Evolutionary conservation across 2,888 invertebrate genomes (phyloP).

Genomic region (Erpobdella octoculata): DNA sequence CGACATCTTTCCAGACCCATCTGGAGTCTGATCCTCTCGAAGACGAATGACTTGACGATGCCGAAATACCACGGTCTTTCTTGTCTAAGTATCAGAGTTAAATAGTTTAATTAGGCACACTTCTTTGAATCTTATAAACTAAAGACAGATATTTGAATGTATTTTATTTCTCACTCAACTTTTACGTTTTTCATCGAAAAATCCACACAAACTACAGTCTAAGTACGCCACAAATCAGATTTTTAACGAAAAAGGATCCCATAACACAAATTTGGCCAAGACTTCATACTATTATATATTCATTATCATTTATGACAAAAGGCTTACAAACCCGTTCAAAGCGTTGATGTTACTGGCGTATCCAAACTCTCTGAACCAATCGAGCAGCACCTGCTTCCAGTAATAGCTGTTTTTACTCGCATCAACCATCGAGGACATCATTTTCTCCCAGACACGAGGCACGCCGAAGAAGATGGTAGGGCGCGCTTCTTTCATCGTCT

Average conservation of each 20-base stretch:
- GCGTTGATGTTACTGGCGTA: slow-evolving; percentile 28
- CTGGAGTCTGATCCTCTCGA: slow-evolving; percentile 69
- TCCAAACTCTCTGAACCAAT: slow-evolving; percentile 70
- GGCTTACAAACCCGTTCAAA: too few relatives aligned
- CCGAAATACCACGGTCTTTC: slow-evolving; percentile 56
- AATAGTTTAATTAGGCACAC: too few relatives aligned
- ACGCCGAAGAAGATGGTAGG: slow-evolving; percentile 80
- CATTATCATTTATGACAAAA: neutral
- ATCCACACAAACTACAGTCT: too few relatives aligned
- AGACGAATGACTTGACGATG: slow-evolving; percentile 69
- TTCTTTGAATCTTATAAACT: too few relatives aligned
- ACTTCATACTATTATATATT: too few relatives aligned
- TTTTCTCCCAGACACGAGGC: slow-evolving; percentile 86
- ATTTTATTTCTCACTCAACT: too few relatives aligned
- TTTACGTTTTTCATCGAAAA: too few relatives aligned
- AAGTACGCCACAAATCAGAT: too few relatives aligned
- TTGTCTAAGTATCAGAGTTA: too few relatives aligned
- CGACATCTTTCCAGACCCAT: slow-evolving; percentile 68
- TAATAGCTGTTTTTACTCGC: slow-evolving; percentile 68
- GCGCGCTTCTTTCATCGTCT: slow-evolving; percentile 63
- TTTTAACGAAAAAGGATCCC: too few relatives aligned
- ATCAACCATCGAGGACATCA: slow-evolving; percentile 50
- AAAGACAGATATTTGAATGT: too few relatives aligned
- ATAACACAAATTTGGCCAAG: too few relatives aligned
- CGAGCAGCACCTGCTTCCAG: slow-evolving; percentile 57